Evolutionary conservation across 2,113 vertebrate genomes (phyloP).

Genomic region (Probosciger aterrimus): DNA sequence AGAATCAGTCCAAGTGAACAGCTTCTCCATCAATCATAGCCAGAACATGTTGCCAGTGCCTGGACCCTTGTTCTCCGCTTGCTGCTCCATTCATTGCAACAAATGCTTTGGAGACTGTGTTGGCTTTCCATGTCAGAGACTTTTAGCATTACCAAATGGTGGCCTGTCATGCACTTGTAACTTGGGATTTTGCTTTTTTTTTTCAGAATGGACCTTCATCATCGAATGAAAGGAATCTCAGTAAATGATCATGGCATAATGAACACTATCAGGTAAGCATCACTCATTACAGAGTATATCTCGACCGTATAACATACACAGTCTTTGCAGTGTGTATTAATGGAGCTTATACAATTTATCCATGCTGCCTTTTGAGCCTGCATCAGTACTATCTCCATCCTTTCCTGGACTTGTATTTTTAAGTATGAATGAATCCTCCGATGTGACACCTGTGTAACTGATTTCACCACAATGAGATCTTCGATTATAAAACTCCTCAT

Average conservation of each 20-base stretch:
- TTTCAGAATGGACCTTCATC: neutral
- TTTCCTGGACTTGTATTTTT: neutral
- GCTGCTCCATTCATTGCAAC: neutral
- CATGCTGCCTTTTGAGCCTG: neutral
- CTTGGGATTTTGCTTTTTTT: neutral
- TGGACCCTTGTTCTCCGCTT: neutral
- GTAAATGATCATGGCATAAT: neutral
- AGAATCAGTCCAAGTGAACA: neutral
- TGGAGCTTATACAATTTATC: neutral
- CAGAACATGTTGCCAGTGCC: neutral
- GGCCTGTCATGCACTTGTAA: neutral
- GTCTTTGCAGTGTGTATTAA: neutral
- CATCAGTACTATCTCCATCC: neutral
- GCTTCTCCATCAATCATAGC: neutral
- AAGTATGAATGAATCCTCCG: neutral
- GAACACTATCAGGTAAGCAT: neutral
- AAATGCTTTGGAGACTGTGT: neutral
- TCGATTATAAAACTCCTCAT: neutral
- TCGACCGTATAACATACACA: neutral
- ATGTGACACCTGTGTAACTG: neutral
- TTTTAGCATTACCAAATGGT: neutral
- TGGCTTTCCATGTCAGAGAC: conserved; percentile 5
- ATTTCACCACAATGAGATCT: neutral
- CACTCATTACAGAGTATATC: neutral
- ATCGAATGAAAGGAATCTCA: neutral